Evolutionary conservation across 92 coral and sea anemone genomes (phyloP).

Genomic region (Metridium senile): DNA sequence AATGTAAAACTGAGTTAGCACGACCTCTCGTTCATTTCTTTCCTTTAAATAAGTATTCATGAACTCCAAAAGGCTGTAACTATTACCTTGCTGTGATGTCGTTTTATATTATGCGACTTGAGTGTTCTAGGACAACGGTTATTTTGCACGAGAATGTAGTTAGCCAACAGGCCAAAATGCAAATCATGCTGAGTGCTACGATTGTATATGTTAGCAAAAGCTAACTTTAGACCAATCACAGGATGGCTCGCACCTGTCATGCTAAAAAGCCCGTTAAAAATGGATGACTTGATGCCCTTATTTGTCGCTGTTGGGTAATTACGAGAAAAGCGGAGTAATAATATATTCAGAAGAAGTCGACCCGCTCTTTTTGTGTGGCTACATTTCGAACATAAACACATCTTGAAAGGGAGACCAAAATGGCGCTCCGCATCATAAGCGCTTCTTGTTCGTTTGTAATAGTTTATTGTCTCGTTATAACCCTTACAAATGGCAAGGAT

Average conservation of each 20-base stretch:
- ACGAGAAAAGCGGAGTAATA: slow-evolving; percentile 72
- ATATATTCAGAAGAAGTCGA: slow-evolving; percentile 45
- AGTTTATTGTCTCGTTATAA: slow-evolving; percentile 8
- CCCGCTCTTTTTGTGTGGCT: slow-evolving; percentile 47
- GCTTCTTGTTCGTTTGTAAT: slow-evolving; percentile 5
- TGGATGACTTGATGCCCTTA: slow-evolving; percentile 89
- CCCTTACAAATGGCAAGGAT: neutral
- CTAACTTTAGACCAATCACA: slow-evolving; percentile 59
- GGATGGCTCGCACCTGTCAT: slow-evolving; percentile 62
- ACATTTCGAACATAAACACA: slow-evolving; percentile 33
- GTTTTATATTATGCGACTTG: neutral
- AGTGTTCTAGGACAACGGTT: slow-evolving; percentile 22
- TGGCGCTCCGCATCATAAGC: slow-evolving; percentile 28
- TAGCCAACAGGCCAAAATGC: slow-evolving; percentile 52
- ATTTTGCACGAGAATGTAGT: slow-evolving; percentile 17
- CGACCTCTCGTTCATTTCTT: too few species aligned
- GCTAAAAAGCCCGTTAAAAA: slow-evolving; percentile 75
- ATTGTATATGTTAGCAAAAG: slow-evolving; percentile 24
- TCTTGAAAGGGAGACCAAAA: neutral
- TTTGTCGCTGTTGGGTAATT: slow-evolving; percentile 88
- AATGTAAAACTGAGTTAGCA: too few species aligned
- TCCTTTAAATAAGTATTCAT: too few species aligned
- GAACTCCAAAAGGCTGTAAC: too few species aligned
- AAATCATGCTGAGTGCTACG: slow-evolving; percentile 20
- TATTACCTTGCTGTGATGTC: neutral